phyloP scores from a whole-genome alignment of 2,888 invertebrate genomes.

The Barypeithes pellucidus region DNA sequence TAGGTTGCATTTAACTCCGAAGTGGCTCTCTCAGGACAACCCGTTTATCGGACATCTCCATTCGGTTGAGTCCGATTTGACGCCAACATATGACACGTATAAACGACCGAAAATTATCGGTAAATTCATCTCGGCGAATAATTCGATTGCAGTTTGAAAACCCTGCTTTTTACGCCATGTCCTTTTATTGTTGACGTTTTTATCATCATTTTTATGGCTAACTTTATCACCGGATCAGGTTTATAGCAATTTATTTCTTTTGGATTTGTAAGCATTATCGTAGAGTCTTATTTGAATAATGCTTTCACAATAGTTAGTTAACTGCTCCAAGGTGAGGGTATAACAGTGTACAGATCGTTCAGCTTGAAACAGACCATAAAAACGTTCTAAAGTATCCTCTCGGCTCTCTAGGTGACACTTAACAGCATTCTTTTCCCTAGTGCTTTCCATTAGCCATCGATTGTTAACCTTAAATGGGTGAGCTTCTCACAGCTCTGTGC shows the following conservation, averaged over 20 bases:
- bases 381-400: too few species aligned
- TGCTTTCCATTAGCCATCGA: too few species aligned
- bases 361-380: too few species aligned
- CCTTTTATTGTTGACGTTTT: slow-evolving; percentile 2
- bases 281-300: too few species aligned
- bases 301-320: too few species aligned
- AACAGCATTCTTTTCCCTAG: too few species aligned
- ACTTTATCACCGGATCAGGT: neutral
- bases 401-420: too few species aligned
- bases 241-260: neutral
- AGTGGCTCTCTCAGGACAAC: slow-evolving; percentile 26
- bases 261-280: too few species aligned
- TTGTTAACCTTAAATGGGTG: too few species aligned
- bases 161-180: neutral
- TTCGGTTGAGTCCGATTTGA: slow-evolving; percentile 38
- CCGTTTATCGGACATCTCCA: slow-evolving; percentile 36
- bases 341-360: too few species aligned
- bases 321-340: too few species aligned
- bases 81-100: slow-evolving; percentile 35
- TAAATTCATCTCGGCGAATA: slow-evolving; percentile 12
- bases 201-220: neutral
- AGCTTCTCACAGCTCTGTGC: too few species aligned
- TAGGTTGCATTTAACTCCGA: slow-evolving; percentile 32
- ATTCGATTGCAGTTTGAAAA: slow-evolving; percentile 7
- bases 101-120: slow-evolving; percentile 32